Evolutionary conservation across 92 coral and sea anemone species (phyloP).

Genomic region (Bergia puertoricense): DNA sequence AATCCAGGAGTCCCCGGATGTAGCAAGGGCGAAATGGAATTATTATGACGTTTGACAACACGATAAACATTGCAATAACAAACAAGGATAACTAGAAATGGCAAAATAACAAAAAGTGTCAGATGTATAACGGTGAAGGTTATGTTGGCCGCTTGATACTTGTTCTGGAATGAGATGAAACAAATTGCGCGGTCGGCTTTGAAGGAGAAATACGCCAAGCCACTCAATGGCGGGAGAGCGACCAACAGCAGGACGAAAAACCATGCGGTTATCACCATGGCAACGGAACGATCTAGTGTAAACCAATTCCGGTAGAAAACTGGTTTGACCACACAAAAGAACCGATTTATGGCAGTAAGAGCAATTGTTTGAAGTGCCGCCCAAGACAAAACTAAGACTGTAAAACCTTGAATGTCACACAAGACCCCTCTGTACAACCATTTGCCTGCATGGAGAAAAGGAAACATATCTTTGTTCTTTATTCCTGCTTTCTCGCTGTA

Average conservation of each 20-base stretch:
- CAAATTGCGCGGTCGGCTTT: constrained; percentile 27
- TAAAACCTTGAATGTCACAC: constrained; percentile 19
- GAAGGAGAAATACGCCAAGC: constrained; percentile 20
- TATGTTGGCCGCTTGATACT: neutral
- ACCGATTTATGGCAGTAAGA: constrained; percentile 15
- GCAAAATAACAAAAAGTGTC: constrained; percentile 16
- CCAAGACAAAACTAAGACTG: constrained; percentile 4
- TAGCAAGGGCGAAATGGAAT: neutral
- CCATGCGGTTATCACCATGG: constrained; percentile 20
- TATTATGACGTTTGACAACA: neutral
- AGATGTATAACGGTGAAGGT: neutral
- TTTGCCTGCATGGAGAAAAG: neutral
- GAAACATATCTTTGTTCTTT: too few species aligned
- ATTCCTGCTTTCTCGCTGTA: too few species aligned
- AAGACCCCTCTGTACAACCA: neutral
- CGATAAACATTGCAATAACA: neutral
- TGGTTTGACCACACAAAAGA: constrained; percentile 16
- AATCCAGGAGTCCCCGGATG: neutral
- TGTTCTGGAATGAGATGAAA: neutral
- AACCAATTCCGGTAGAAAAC: neutral
- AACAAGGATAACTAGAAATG: neutral
- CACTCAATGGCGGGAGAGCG: constrained; percentile 17
- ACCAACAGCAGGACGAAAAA: constrained; percentile 18
- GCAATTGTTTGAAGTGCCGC: constrained; percentile 17
- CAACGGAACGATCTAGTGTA: constrained; percentile 15